phyloP scores from a whole-genome alignment of 2,113 vertebrate genomes.

The Sylvietta virens region DNA sequence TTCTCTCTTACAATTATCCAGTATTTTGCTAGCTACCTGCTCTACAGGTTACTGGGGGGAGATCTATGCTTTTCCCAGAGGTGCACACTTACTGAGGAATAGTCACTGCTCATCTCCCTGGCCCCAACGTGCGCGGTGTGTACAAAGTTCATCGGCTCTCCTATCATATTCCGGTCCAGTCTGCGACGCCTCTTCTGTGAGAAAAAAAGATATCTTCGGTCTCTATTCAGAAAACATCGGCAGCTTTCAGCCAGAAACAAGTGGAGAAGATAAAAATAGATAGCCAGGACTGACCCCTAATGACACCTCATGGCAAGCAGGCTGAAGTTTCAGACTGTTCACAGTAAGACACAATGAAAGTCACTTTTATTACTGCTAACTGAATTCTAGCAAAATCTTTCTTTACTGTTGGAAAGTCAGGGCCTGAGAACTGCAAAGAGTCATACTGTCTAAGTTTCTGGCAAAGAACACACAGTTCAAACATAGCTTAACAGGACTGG shows the following conservation, averaged over 20 bases:
- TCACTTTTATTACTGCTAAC: not conserved
- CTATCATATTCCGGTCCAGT: slow-evolving; percentile 89
- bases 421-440: not conserved
- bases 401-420: not conserved
- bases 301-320: not conserved
- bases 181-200: slow-evolving; percentile 78
- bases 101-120: slow-evolving; percentile 77
- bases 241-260: not conserved
- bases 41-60: not conserved
- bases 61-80: not conserved
- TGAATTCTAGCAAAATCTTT: not conserved
- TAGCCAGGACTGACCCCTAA: not conserved
- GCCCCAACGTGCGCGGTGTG: slow-evolving; percentile 89
- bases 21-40: not conserved
- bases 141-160: slow-evolving; percentile 89
- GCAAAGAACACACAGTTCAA: not conserved
- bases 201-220: not conserved
- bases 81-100: slow-evolving; percentile 72
- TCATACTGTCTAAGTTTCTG: not conserved
- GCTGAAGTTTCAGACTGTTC: not conserved
- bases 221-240: not conserved
- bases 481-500: not conserved
- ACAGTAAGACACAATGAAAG: not conserved
- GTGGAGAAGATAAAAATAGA: not conserved
- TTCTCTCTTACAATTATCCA: not conserved